A percentile compares a stretch with the other conserved stretches of the same genome.
Evolutionary conservation across 2,113 vertebrate genomes (phyloP).

Genomic region (Stegostoma tigrinum): DNA sequence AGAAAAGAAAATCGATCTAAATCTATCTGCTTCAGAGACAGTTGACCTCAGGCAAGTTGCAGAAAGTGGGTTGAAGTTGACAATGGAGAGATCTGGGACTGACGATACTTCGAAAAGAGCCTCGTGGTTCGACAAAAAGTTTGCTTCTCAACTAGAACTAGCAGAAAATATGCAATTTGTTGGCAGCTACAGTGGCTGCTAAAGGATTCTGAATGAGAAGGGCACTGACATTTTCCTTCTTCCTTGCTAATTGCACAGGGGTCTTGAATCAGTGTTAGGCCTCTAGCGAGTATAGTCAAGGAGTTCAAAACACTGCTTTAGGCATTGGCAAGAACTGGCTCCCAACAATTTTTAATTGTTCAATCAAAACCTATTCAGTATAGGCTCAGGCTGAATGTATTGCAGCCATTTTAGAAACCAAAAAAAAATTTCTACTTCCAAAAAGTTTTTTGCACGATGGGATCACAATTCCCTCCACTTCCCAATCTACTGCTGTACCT

Average conservation of each 20-base stretch:
- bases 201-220: neutral
- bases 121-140: neutral
- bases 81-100: neutral
- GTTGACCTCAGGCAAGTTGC: neutral
- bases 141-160: neutral
- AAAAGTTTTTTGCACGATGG: neutral
- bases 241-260: neutral
- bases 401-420: neutral
- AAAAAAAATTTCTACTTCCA: neutral
- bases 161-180: neutral
- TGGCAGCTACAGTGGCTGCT: neutral
- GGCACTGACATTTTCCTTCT: neutral
- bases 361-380: neutral
- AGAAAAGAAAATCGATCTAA: neutral
- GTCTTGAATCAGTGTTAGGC: neutral
- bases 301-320: neutral
- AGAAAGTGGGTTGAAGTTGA: neutral
- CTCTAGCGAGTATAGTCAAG: neutral
- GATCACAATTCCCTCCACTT: neutral
- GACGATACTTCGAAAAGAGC: neutral
- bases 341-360: neutral
- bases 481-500: no score
- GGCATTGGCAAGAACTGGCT: neutral
- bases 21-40: neutral
- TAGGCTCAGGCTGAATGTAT: neutral